phyloP scores from a whole-genome alignment of 2,797 vertebrate genomes.

The Aldrovandia affinis region DNA sequence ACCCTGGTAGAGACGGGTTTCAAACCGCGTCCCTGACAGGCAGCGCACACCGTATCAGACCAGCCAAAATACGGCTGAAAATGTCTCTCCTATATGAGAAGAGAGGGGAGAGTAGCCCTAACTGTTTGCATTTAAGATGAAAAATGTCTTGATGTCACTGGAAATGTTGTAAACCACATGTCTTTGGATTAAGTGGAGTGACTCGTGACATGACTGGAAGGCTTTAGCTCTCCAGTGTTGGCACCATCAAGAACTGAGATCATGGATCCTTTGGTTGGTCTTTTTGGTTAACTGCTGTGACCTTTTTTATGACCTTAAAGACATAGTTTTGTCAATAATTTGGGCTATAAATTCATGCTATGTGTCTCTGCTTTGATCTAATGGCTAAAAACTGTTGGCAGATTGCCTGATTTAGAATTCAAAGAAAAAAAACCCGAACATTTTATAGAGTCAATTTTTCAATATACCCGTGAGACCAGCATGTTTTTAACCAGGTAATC shows the following conservation, averaged over 20 bases:
- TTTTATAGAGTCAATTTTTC: no score
- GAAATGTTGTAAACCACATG: not conserved
- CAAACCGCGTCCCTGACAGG: no score
- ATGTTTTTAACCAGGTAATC: slow-evolving; percentile 30
- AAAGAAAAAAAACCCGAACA: no score
- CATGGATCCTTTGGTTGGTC: not conserved
- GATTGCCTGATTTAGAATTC: not conserved
- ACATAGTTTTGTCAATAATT: not conserved
- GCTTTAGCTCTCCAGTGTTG: not conserved
- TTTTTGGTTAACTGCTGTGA: not conserved
- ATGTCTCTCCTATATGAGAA: slow-evolving; percentile 59
- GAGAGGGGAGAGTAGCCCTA: not conserved
- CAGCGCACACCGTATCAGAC: no score
- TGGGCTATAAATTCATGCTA: not conserved
- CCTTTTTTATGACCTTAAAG: not conserved
- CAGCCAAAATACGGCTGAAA: slow-evolving; percentile 73
- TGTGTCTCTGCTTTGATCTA: not conserved
- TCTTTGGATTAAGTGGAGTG: not conserved
- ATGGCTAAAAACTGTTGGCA: not conserved
- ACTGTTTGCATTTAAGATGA: not conserved
- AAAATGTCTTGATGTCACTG: not conserved
- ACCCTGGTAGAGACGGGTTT: no score
- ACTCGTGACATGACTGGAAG: not conserved
- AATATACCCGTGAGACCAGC: not conserved
- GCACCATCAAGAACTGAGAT: not conserved